Evolutionary conservation across 2,888 invertebrate genomes (phyloP).

Genomic region (Pammene aurita): DNA sequence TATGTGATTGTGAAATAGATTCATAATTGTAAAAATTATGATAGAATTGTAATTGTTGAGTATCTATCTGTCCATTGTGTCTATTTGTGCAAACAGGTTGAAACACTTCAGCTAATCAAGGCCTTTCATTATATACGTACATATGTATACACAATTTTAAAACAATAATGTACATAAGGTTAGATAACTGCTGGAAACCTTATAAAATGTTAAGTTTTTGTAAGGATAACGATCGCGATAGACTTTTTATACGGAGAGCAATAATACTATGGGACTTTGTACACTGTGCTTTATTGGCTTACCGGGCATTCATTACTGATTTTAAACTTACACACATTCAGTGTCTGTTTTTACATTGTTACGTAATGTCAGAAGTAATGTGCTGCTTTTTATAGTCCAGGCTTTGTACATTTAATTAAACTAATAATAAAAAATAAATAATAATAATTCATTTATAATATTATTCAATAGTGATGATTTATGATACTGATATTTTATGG

Average conservation of each 20-base stretch:
- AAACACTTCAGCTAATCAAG: conserved; percentile 15
- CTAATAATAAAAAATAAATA: not conserved
- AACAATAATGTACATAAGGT: conserved; percentile 30
- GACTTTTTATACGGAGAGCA: conserved; percentile 17
- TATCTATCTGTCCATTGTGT: conserved; percentile 36
- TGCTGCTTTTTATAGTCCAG: conserved; percentile 3
- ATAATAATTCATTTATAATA: not conserved
- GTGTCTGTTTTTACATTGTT: not conserved
- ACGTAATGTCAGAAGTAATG: not conserved
- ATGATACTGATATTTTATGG: not conserved
- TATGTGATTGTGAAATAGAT: conserved; percentile 13
- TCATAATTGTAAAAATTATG: conserved; percentile 10
- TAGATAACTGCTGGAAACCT: conserved; percentile 30
- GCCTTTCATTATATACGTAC: conserved; percentile 39
- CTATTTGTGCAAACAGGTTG: conserved; percentile 31
- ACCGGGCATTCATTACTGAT: not conserved
- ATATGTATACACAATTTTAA: conserved; percentile 32
- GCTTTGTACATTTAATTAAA: not conserved
- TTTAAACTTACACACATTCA: not conserved
- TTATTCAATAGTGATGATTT: not conserved
- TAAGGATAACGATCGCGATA: conserved; percentile 18
- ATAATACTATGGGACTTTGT: not conserved
- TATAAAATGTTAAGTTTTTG: conserved; percentile 27
- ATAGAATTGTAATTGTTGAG: conserved; percentile 4
- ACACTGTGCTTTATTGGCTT: not conserved